A percentile compares a stretch with the other conserved stretches of the same genome.
These are phyloP conservation scores for Aphidius ervi DNA, from an alignment of 1,140 invertebrate species.

Conservation along the genomic window DNA sequence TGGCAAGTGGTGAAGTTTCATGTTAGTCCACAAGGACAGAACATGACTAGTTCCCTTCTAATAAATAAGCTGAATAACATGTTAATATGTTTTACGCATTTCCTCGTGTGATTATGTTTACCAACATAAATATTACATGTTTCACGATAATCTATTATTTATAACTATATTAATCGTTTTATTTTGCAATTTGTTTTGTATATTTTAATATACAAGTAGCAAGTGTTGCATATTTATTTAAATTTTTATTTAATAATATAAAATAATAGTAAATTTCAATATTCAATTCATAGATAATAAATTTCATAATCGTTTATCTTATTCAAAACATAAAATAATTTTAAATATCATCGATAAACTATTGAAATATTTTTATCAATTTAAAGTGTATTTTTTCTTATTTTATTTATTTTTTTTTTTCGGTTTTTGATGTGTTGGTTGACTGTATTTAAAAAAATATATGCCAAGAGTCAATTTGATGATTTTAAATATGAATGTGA, in stretches of 20 bases:
- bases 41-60: too few relatives aligned
- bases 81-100: too few relatives aligned
- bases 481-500: conserved; percentile 11
- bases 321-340: not conserved
- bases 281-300: not conserved
- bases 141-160: conserved; percentile 9
- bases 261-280: not conserved
- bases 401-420: too few relatives aligned
- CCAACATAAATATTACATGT: too few relatives aligned
- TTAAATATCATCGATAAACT: not conserved
- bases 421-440: too few relatives aligned
- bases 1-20: too few relatives aligned
- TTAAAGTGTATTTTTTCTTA: too few relatives aligned
- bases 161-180: conserved; percentile 10
- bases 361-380: too few relatives aligned
- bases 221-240: not conserved
- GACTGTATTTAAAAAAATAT: too few relatives aligned
- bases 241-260: conserved; percentile 1
- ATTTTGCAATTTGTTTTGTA: conserved; percentile 12
- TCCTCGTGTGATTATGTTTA: too few relatives aligned
- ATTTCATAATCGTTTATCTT: not conserved
- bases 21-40: too few relatives aligned
- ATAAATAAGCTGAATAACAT: too few relatives aligned
- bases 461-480: not conserved
- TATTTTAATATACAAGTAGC: conserved; percentile 11